Evolutionary conservation across 2,113 vertebrate species (phyloP).

Genomic region (Engraulis encrasicolus): DNA sequence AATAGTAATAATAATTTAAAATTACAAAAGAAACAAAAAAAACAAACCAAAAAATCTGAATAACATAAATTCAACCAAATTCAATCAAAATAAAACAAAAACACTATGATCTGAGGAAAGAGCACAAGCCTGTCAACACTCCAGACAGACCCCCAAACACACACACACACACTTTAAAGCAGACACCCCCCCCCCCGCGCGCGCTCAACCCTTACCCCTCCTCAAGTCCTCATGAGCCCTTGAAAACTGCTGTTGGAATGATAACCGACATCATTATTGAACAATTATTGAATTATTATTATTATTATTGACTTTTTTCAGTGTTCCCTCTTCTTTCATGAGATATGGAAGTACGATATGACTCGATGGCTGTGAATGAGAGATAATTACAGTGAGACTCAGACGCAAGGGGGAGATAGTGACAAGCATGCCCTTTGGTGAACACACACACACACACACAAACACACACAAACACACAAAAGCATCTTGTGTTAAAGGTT

Average conservation of each 20-base stretch:
- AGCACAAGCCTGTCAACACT: too few species aligned
- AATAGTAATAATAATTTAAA: too few species aligned
- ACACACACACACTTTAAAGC: neutral
- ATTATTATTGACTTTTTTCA: neutral
- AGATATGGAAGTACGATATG: too few species aligned
- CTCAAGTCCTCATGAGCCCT: neutral
- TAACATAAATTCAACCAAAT: neutral
- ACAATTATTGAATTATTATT: neutral
- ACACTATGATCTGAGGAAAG: too few species aligned
- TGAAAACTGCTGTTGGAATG: neutral
- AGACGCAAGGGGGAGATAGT: conserved; percentile 8
- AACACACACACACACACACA: neutral
- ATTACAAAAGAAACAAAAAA: conserved; percentile 55
- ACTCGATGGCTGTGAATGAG: too few species aligned
- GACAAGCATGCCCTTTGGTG: neutral
- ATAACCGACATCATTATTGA: neutral
- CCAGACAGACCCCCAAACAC: too few species aligned
- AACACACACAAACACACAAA: conserved; percentile 24
- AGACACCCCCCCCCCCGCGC: neutral
- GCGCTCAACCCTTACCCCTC: neutral
- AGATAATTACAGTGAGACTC: conserved; percentile 19
- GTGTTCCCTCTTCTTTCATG: conserved; percentile 35
- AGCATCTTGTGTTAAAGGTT: too few species aligned
- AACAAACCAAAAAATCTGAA: neutral
- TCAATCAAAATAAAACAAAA: neutral